These are phyloP conservation scores for Sinocyclocheilus anshuiensis DNA, from an alignment of 2,113 vertebrate species.

Conservation along the genomic window DNA sequence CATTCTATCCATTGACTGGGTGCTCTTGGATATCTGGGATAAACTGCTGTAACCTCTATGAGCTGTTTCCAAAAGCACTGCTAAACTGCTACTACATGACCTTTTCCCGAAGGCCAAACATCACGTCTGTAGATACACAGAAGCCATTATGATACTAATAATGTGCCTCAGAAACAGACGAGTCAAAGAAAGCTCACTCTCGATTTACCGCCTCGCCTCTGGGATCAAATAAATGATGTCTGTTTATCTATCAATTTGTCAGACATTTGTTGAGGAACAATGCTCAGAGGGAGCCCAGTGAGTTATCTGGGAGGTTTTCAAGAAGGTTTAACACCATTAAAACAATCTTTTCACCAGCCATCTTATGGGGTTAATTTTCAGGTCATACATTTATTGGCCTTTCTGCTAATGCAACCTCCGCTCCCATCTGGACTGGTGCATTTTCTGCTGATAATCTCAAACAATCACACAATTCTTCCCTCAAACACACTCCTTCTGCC, in stretches of 20 bases:
- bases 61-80: neutral
- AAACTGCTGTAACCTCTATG: constrained; percentile 9
- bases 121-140: neutral
- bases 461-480: constrained; percentile 26
- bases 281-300: neutral
- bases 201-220: neutral
- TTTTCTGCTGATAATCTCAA: constrained; percentile 15
- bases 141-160: constrained; percentile 17
- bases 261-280: constrained; percentile 4
- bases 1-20: neutral
- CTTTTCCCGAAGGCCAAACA: constrained; percentile 43
- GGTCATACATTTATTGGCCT: neutral
- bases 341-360: neutral
- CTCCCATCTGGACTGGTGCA: neutral
- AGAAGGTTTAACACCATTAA: neutral
- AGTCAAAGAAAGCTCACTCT: neutral
- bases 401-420: constrained; percentile 9
- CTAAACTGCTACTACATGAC: constrained; percentile 30
- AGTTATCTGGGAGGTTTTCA: neutral
- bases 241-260: constrained; percentile 3
- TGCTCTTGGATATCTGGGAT: constrained; percentile 27
- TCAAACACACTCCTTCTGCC: constrained; percentile 67
- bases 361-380: neutral
- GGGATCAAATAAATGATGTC: neutral
- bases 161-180: constrained; percentile 11